Evolutionary conservation across 2,888 invertebrate species (phyloP).

Genomic region (Eubasilissa splendida): DNA sequence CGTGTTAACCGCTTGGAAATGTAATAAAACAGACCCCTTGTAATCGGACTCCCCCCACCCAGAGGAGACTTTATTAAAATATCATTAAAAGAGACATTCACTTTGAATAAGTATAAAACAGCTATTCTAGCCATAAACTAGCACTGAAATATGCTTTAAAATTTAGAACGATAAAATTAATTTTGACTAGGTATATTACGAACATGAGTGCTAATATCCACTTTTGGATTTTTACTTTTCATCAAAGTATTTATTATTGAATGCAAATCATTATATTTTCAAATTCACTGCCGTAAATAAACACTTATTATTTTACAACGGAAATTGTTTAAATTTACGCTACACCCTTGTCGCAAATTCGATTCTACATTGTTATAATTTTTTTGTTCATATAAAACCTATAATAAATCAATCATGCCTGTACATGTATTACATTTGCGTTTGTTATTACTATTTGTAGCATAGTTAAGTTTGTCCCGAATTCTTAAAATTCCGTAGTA

Average conservation of each 20-base stretch:
- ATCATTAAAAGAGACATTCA: constrained; percentile 9
- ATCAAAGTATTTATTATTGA: constrained; percentile 2
- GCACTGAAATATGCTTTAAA: constrained; percentile 8
- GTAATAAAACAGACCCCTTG: not conserved
- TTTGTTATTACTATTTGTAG: too few relatives aligned
- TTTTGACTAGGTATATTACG: constrained; percentile 6
- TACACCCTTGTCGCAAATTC: too few relatives aligned
- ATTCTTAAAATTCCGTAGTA: too few relatives aligned
- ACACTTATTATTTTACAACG: too few relatives aligned
- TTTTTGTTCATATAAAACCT: too few relatives aligned
- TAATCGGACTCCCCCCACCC: not conserved
- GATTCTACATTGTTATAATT: too few relatives aligned
- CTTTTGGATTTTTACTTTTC: not conserved
- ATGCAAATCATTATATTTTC: not conserved
- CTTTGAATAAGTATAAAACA: constrained; percentile 18
- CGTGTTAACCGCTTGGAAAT: constrained; percentile 7
- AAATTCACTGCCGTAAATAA: too few relatives aligned
- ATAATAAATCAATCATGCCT: too few relatives aligned
- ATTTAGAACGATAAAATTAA: constrained; percentile 5
- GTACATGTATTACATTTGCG: too few relatives aligned
- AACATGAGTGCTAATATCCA: constrained; percentile 1
- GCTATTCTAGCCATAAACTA: constrained; percentile 17
- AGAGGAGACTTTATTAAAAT: not conserved
- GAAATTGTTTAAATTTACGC: too few relatives aligned
- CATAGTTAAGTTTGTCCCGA: too few relatives aligned